Evolutionary conservation across 2,888 invertebrate genomes (phyloP).

Genomic region (Megalurothrips usitatus): DNA sequence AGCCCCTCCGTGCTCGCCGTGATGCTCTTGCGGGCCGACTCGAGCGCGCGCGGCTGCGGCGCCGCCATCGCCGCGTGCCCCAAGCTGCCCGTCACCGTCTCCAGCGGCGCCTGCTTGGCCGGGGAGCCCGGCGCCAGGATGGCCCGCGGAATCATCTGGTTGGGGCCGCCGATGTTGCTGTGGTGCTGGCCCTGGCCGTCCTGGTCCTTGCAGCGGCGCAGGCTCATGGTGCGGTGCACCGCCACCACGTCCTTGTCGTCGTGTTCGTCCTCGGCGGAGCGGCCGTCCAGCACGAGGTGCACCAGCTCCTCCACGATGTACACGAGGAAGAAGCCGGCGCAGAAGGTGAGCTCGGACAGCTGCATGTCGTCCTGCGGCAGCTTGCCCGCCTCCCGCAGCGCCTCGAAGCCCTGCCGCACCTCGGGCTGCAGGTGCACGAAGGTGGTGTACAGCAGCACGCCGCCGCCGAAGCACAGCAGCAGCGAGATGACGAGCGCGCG

Average conservation of each 20-base stretch:
- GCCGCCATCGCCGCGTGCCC: background rate
- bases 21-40: slow-evolving; percentile 36
- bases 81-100: background rate
- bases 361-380: slow-evolving; percentile 50
- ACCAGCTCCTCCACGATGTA: slow-evolving; percentile 60
- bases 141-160: slow-evolving; percentile 41
- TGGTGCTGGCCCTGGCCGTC: slow-evolving; percentile 32
- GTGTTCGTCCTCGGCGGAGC: slow-evolving; percentile 35
- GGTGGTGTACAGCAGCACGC: slow-evolving; percentile 60
- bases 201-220: slow-evolving; percentile 49
- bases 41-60: slow-evolving; percentile 31
- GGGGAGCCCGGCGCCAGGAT: slow-evolving; percentile 37
- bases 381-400: slow-evolving; percentile 47
- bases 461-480: slow-evolving; percentile 61
- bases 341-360: slow-evolving; percentile 56
- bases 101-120: slow-evolving; percentile 27
- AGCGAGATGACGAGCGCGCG: slow-evolving; percentile 51
- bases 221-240: slow-evolving; percentile 53
- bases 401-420: slow-evolving; percentile 55
- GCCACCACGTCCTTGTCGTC: slow-evolving; percentile 48
- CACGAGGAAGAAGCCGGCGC: slow-evolving; percentile 60
- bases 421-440: slow-evolving; percentile 63
- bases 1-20: slow-evolving; percentile 41
- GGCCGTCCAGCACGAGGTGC: slow-evolving; percentile 51
- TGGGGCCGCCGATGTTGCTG: slow-evolving; percentile 19